phyloP scores from a whole-genome alignment of 2,113 vertebrate species.

The Alethe diademata region DNA sequence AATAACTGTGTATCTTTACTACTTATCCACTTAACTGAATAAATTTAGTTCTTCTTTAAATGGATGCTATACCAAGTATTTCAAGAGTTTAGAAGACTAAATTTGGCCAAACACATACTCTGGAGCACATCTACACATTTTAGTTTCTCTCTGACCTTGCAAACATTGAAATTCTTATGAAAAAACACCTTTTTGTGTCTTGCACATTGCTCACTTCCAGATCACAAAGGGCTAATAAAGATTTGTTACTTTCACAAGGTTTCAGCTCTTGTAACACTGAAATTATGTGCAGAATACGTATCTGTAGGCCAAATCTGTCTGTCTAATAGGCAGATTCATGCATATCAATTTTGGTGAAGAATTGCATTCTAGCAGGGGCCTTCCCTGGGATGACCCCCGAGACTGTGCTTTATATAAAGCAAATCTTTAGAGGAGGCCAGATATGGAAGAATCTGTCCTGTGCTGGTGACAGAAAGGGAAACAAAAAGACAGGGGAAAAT shows the following conservation, averaged over 20 bases:
- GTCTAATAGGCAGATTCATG: not conserved
- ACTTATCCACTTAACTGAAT: not conserved
- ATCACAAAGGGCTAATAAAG: not conserved
- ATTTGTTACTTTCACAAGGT: not conserved
- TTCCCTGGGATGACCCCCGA: not conserved
- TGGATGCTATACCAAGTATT: not conserved
- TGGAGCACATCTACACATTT: not conserved
- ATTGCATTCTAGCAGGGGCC: not conserved
- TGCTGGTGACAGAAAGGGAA: not conserved
- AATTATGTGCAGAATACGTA: not conserved
- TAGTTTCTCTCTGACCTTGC: not conserved
- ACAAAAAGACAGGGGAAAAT: not conserved
- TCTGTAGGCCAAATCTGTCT: not conserved
- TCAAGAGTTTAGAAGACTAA: not conserved
- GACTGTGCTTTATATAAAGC: not conserved
- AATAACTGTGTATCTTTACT: not conserved
- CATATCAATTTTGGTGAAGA: not conserved
- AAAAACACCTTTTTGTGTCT: not conserved
- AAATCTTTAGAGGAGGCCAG: not conserved
- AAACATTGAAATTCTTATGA: not conserved
- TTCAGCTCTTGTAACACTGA: not conserved
- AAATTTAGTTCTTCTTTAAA: not conserved
- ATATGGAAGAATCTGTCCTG: accelerated
- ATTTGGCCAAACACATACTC: not conserved
- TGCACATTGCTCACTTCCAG: not conserved